These are phyloP conservation scores for Oceanodroma leucorhoa DNA, from an alignment of 2,797 vertebrate species.

Conservation along the genomic window DNA sequence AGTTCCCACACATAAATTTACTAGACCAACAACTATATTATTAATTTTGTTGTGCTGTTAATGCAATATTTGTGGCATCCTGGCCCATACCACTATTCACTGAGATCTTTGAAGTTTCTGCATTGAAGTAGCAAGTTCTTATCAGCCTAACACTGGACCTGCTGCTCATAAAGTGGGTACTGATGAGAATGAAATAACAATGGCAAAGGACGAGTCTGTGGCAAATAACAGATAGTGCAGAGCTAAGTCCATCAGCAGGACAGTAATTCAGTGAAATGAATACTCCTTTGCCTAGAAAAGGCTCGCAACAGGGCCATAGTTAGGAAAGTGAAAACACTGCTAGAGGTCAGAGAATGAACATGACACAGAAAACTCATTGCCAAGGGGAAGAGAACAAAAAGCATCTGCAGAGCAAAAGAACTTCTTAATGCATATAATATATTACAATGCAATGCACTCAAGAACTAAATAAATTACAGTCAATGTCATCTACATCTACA, in stretches of 20 bases:
- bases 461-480: neutral
- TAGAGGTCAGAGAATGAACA: neutral
- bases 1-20: neutral
- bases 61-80: neutral
- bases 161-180: neutral
- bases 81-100: neutral
- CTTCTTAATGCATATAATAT: neutral
- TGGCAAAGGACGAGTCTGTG: neutral
- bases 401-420: neutral
- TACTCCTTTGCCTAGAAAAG: neutral
- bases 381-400: neutral
- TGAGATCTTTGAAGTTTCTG: neutral
- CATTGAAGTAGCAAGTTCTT: neutral
- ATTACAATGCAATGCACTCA: neutral
- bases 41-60: slow-evolving; percentile 6
- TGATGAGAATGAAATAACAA: neutral
- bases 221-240: neutral
- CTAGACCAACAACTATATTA: neutral
- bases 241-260: neutral
- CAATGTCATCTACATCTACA: neutral
- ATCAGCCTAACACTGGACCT: neutral
- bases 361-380: neutral
- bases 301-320: neutral
- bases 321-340: neutral
- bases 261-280: neutral